Base-by-base conservation (phyloP, 2,797 vertebrate genomes). In the Galaxias olidus region DNA sequence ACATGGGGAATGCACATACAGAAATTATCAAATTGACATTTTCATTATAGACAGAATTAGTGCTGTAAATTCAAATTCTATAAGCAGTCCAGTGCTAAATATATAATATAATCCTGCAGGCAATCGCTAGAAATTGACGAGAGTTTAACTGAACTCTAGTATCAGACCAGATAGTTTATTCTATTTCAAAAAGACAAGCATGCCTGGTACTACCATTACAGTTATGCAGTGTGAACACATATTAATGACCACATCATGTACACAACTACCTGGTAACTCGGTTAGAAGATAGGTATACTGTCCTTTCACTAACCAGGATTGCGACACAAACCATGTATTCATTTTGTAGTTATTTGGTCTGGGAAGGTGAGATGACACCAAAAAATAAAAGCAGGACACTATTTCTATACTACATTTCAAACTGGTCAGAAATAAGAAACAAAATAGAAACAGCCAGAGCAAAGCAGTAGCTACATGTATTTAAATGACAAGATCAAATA, bases 291-390 rank as follows among this genome's bases (percentile, higher is more conserved):
- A 52, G 41, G 14, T n/a, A 44, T 43, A 46, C 15, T 49, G 63
- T 17, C 42, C 44, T 45, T 53, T 49, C 18, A 60, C 14, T 47
- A 61, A 50, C 15, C 19, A 64, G 57, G 60, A 52, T 72, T 55
- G 82, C 71, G 79, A 80, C 77, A 82, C n/a, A 77, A 84, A 77
- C 49, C 72, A 9, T 61, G 54, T 79, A 72, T 85, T 80, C 82
- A 72, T 86, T 59, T 84, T 19, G 64, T 78, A 70, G 88, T 88
- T 88, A 89, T 89, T 90, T 90, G 86, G 88, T 90, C 85, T 86
- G 85, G 79, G 87, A 75, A 82, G 81, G 78, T 70, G 84, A 87
- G 76, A 82, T 20, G 80, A 77, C 82, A 73, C 80, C 88, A 76
- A 84, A 64, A 76, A 67, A 58, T 42, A 74, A 42, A 73, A 71